Percentiles rank a stretch among this genome's conserved stretches.
These are phyloP conservation scores for Pseudopodoces humilis DNA, from an alignment of 2,113 vertebrate genomes.

Conservation along the genomic window DNA sequence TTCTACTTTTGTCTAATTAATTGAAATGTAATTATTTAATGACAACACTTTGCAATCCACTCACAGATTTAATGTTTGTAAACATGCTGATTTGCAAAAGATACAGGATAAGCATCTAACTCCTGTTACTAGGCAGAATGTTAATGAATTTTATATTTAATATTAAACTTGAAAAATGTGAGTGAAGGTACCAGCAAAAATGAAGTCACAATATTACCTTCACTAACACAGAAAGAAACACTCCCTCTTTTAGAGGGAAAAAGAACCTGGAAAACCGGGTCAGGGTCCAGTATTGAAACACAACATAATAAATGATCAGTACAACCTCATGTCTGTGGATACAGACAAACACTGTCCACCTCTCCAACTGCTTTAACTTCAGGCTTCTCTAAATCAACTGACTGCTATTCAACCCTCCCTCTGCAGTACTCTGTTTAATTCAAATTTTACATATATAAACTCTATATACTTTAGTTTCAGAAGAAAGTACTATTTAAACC, in stretches of 20 bases:
- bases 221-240: neutral
- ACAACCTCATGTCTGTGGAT: neutral
- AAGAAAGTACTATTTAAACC: neutral
- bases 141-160: neutral
- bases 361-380: neutral
- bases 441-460: neutral
- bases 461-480: neutral
- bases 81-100: neutral
- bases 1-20: neutral
- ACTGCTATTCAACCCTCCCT: neutral
- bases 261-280: neutral
- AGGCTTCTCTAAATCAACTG: neutral
- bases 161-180: neutral
- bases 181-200: neutral
- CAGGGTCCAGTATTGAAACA: neutral
- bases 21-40: neutral
- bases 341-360: neutral
- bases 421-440: neutral
- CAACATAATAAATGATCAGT: neutral
- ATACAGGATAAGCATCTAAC: neutral
- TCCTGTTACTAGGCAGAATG: neutral
- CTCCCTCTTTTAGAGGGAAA: neutral
- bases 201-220: neutral
- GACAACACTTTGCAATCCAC: neutral
- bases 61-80: neutral